These are phyloP conservation scores for Luperina testacea DNA, from an alignment of 2,888 invertebrate species.

Conservation along the genomic window DNA sequence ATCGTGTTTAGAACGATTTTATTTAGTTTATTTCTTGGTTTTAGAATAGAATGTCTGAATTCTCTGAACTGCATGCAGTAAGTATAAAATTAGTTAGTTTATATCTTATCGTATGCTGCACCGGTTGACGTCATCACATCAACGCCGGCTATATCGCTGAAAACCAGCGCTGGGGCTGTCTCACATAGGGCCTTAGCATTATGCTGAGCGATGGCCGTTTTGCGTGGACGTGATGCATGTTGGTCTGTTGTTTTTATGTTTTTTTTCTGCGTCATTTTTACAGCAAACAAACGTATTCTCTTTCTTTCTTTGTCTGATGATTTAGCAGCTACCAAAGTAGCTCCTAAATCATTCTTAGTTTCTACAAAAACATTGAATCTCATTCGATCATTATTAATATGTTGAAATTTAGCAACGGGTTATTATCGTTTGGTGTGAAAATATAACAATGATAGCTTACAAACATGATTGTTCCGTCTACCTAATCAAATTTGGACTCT, in stretches of 20 bases:
- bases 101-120: background rate
- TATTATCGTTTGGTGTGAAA: constrained; percentile 41
- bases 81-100: background rate
- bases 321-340: too few relatives aligned
- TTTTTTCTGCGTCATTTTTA: too few relatives aligned
- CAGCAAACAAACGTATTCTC: background rate
- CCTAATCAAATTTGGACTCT: constrained; percentile 34
- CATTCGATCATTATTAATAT: constrained; percentile 13
- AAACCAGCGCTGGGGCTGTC: background rate
- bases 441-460: constrained; percentile 41
- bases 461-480: constrained; percentile 23
- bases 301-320: background rate
- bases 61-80: background rate
- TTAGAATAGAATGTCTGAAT: background rate
- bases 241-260: background rate
- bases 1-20: background rate
- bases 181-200: background rate
- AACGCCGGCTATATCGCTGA: background rate
- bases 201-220: background rate
- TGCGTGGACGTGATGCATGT: background rate
- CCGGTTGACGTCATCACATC: background rate
- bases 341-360: background rate
- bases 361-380: background rate
- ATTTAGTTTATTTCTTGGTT: constrained; percentile 3
- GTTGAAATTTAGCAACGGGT: constrained; percentile 31